Evolutionary conservation across 2,888 invertebrate genomes (phyloP), one percentile per base, ranked within the genome.

Genomic region (Corbicula japonica): DNA sequence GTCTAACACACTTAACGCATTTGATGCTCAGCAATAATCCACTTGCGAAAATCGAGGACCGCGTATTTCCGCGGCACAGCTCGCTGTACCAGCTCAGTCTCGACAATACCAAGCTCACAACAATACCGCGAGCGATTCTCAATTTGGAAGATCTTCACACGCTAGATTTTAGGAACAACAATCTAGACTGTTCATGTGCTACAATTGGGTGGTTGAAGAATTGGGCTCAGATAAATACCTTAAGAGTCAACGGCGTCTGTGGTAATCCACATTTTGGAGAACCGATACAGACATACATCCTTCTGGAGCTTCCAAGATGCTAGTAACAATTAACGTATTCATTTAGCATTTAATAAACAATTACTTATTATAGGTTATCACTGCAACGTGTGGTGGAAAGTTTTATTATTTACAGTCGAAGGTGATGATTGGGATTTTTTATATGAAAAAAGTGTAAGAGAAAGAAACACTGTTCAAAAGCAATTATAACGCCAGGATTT

Each of bases 161-260:
- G 5, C 34, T 69, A 12, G 48, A 70, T 35, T 70, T 60, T 6
- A 34, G 34, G 32, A 35, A 46, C 10, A 70, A 60, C 18, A 23
- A 6, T n/a, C n/a, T 70, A 41, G 18, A 26, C 2, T 69, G 69
- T 35, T 35, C 44, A n/a, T 69, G 69, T 26, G 34, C n/a, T 10
- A 32, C n/a, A 10, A n/a, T 69, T n/a, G 5, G 12, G 15, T 69
- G 69, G 69, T 23, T 69, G 58, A 32, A 58, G n/a, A 44, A 23
- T 21, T 58, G 56, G 60, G 18, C 34, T 15, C 34, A 46, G 26
- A 44, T 48, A 0, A 69, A 58, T 48, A 34, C 44, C 15, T n/a
- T 69, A 30, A 34, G 34, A 21, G 46, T 69, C 2, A 58, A 46
- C 8, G 69, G 69, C n/a, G 48, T 23, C 18, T 69, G 69, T 69